A percentile compares a stretch with the other conserved stretches of the same genome.
phyloP scores from a whole-genome alignment of 2,113 vertebrate species.

The Apaloderma vittatum region DNA sequence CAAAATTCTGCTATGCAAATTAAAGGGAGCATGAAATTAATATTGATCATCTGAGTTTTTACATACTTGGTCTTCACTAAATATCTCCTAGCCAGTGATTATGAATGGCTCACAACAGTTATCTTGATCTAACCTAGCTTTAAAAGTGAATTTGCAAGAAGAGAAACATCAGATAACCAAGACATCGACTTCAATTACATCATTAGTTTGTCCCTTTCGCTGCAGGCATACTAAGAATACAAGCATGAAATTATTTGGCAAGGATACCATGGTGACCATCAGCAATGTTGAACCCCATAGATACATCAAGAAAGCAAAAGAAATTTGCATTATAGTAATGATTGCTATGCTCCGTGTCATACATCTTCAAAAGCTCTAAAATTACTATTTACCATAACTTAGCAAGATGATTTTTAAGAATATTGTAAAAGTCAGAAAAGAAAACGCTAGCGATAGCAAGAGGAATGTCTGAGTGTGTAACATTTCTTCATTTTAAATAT shows the following conservation, averaged over 20 bases:
- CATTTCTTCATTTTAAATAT: background rate
- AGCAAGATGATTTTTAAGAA: background rate
- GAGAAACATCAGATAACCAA: background rate
- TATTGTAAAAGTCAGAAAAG: background rate
- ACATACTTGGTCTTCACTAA: background rate
- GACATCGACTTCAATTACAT: background rate
- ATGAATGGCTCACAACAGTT: background rate
- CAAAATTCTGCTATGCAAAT: background rate
- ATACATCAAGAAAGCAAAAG: background rate
- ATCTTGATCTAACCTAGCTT: background rate
- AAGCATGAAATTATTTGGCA: background rate
- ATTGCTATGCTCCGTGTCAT: background rate
- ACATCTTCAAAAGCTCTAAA: background rate
- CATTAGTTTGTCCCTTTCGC: background rate
- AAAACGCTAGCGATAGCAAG: background rate
- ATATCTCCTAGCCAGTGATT: background rate
- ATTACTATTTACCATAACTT: background rate
- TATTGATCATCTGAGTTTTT: background rate
- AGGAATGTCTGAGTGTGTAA: background rate
- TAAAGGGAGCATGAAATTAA: background rate
- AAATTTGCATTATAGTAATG: background rate
- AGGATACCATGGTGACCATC: background rate
- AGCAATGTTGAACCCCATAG: fast-evolving
- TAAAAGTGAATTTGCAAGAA: background rate
- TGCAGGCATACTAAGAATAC: background rate